Conservation (phyloP, 2,888 invertebrate species). For the Drosophila quinaria region DNA sequence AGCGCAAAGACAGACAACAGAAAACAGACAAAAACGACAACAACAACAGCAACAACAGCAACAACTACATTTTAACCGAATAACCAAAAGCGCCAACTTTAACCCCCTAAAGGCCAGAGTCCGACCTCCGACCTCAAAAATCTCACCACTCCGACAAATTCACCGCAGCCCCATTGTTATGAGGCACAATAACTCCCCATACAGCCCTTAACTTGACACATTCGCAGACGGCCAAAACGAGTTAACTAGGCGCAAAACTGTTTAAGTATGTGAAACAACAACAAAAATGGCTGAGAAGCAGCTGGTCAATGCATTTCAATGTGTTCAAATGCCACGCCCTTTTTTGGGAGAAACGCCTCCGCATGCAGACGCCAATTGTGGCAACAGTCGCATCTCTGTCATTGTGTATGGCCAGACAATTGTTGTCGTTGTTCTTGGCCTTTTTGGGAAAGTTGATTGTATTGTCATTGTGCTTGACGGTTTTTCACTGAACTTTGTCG, state of each 20-base stretch:
- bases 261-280: constrained; percentile 64
- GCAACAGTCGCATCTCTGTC: constrained; percentile 6
- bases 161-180: no score
- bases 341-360: background rate
- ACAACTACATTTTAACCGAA: background rate
- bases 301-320: constrained; percentile 70
- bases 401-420: constrained; percentile 5
- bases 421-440: constrained; percentile 8
- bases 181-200: background rate
- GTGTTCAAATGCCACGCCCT: constrained; percentile 30
- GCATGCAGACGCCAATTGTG: background rate
- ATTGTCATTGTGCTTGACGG: constrained; percentile 48
- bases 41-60: constrained; percentile 7
- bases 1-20: constrained; percentile 36
- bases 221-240: constrained; percentile 53
- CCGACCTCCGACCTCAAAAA: background rate
- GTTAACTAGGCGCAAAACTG: constrained; percentile 76
- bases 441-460: constrained; percentile 61
- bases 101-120: constrained; percentile 5
- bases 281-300: constrained; percentile 16
- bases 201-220: constrained; percentile 23
- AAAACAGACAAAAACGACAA: background rate
- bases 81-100: background rate
- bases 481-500: background rate
- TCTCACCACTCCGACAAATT: background rate